These are phyloP conservation scores for Onchidella celtica DNA, from an alignment of 2,888 invertebrate genomes.

Conservation along the genomic window DNA sequence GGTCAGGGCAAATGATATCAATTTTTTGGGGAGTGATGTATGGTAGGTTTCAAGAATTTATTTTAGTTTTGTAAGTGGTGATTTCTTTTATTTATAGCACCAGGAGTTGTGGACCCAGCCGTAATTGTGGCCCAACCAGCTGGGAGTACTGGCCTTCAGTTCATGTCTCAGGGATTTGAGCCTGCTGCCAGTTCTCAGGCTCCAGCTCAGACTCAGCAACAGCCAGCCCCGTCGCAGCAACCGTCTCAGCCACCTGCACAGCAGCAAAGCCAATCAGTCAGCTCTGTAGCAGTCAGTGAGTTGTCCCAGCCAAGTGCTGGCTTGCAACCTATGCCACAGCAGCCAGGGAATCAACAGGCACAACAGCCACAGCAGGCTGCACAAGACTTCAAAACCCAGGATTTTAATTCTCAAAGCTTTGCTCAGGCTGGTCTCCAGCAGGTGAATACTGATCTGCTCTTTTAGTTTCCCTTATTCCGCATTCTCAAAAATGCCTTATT, in stretches of 20 bases:
- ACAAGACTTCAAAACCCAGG: conserved; percentile 14
- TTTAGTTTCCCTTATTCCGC: too few species aligned
- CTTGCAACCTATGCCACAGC: conserved; percentile 26
- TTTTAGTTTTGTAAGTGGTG: too few species aligned
- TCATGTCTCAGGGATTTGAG: conserved; percentile 47
- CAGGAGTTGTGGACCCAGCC: conserved; percentile 37
- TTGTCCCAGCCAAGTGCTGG: not conserved
- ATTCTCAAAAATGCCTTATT: too few species aligned
- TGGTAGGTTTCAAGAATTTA: too few species aligned
- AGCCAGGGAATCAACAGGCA: conserved; percentile 20
- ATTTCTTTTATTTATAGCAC: conserved; percentile 2
- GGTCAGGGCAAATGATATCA: too few species aligned
- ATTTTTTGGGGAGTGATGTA: too few species aligned
- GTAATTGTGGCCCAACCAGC: conserved; percentile 50
- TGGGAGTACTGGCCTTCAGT: conserved; percentile 34
- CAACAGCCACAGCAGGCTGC: conserved; percentile 28
- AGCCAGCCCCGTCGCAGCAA: conserved; percentile 47
- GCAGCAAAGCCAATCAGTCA: conserved; percentile 18
- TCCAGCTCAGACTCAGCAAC: conserved; percentile 41
- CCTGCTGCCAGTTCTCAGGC: conserved; percentile 50
- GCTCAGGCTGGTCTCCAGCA: conserved; percentile 34
- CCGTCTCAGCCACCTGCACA: conserved; percentile 42
- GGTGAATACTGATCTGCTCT: conserved; percentile 7
- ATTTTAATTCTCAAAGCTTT: conserved; percentile 39
- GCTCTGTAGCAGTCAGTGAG: conserved; percentile 2